Percentiles rank a stretch among this genome's conserved stretches.
phyloP scores from a whole-genome alignment of 2,797 vertebrate genomes.

The Tympanoctomys barrerae region DNA sequence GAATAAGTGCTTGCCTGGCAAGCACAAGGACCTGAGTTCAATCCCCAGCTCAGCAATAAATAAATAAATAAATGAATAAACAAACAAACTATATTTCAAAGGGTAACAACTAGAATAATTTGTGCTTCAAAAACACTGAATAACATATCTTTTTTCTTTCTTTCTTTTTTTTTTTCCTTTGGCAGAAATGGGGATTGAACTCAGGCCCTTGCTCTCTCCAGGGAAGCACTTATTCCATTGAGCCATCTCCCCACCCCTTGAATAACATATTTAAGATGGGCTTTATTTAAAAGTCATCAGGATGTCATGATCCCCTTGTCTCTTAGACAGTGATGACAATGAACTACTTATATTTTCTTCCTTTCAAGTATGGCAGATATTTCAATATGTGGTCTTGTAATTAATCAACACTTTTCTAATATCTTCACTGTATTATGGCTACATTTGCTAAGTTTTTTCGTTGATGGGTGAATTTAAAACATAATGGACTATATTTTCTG shows the following conservation, averaged over 20 bases:
- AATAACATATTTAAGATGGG: conserved; percentile 11
- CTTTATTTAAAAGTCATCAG: background rate
- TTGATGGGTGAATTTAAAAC: background rate
- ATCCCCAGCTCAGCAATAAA: no score
- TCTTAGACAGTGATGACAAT: background rate
- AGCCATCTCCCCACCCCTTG: background rate
- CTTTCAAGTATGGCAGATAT: background rate
- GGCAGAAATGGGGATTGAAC: no score
- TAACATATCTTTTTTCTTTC: background rate
- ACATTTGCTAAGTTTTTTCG: background rate
- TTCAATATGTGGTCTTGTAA: conserved; percentile 1
- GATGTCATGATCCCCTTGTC: background rate
- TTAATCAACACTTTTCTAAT: background rate
- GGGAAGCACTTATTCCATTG: no score
- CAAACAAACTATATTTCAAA: background rate
- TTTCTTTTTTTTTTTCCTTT: no score
- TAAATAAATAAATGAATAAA: no score
- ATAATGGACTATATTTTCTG: background rate
- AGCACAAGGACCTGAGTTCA: no score
- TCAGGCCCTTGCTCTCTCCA: no score
- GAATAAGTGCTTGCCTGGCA: no score
- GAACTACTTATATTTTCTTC: background rate
- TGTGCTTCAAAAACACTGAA: conserved; percentile 23
- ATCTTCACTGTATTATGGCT: background rate
- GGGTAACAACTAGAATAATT: conserved; percentile 44